These are phyloP conservation scores for Fulmarus glacialis DNA, from an alignment of 2,113 vertebrate species.

Conservation along the genomic window DNA sequence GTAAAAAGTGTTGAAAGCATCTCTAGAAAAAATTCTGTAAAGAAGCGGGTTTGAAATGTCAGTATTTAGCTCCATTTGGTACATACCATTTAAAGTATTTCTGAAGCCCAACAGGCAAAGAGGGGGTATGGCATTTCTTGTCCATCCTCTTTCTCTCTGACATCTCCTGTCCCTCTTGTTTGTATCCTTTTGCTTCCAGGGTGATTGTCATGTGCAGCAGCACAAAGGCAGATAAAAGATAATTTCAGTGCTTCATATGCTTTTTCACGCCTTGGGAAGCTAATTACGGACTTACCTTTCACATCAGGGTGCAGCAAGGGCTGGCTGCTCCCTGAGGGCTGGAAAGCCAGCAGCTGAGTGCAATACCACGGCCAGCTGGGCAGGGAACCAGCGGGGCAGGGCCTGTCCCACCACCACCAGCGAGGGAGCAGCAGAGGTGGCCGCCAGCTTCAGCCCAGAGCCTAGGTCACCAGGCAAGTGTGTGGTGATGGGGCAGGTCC, in stretches of 20 bases:
- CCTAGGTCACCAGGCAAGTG: too few species aligned
- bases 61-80: neutral
- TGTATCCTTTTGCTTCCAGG: neutral
- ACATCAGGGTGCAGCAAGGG: neutral
- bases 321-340: neutral
- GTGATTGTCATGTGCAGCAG: neutral
- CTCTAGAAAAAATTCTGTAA: neutral
- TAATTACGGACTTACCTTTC: neutral
- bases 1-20: neutral
- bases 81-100: neutral
- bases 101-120: neutral
- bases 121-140: neutral
- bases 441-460: neutral
- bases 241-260: neutral
- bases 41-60: neutral
- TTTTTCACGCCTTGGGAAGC: neutral
- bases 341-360: neutral
- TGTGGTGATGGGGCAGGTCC: neutral
- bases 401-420: neutral
- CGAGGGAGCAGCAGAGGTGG: neutral
- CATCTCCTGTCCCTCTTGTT: neutral
- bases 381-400: neutral
- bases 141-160: neutral
- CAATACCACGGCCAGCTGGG: accelerated
- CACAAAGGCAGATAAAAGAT: neutral